Conservation (phyloP, 2,888 invertebrate species). For the Eristalis intricaria region DNA sequence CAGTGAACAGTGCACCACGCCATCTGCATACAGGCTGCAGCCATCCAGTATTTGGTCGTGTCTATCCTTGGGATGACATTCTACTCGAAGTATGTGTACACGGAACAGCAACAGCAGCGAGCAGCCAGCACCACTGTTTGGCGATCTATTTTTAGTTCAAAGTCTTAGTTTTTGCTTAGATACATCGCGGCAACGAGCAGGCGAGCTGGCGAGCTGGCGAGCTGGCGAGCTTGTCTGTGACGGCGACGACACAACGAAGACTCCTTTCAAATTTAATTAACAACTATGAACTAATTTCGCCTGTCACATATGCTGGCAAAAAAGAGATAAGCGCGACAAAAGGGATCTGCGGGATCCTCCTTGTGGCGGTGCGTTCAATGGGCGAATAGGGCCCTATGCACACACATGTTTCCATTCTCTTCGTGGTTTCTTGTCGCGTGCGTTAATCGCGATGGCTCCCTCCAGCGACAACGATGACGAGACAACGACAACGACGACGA, state of each 20-base stretch:
- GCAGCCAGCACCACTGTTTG: conserved; percentile 1
- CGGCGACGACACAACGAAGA: conserved; percentile 65
- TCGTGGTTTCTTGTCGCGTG: not conserved
- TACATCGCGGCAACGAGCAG: conserved; percentile 35
- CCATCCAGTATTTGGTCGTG: conserved; percentile 16
- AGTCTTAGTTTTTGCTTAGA: conserved; percentile 68
- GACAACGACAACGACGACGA: not conserved
- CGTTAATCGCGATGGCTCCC: not conserved
- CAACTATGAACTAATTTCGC: conserved; percentile 80
- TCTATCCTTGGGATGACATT: conserved; percentile 55
- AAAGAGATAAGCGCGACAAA: not conserved
- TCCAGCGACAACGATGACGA: not conserved
- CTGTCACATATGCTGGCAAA: conserved; percentile 42
- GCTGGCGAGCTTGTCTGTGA: conserved; percentile 48
- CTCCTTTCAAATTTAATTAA: conserved; percentile 80
- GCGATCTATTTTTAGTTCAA: conserved; percentile 64
- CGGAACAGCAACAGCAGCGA: not conserved
- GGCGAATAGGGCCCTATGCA: not conserved
- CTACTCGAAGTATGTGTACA: conserved; percentile 50
- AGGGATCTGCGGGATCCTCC: conserved; percentile 26
- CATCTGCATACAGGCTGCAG: conserved; percentile 43
- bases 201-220: conserved; percentile 24
- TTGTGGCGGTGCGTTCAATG: conserved; percentile 22
- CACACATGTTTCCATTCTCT: not conserved
- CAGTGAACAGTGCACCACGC: not conserved